phyloP scores from a whole-genome alignment of 2,113 vertebrate species.

The Physeter macrocephalus region DNA sequence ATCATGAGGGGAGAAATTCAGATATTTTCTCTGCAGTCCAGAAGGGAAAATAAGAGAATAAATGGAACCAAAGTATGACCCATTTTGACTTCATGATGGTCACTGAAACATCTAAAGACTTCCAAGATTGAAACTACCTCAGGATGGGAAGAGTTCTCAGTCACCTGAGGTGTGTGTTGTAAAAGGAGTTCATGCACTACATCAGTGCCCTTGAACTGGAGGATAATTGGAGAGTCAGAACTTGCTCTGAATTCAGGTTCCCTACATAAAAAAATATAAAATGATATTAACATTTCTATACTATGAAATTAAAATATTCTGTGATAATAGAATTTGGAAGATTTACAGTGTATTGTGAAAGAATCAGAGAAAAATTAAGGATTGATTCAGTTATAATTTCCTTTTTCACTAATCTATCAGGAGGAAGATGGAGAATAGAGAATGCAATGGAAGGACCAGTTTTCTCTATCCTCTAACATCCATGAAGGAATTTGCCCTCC shows the following conservation, averaged over 20 bases:
- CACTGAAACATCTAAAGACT: neutral
- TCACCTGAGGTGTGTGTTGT: neutral
- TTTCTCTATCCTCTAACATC: neutral
- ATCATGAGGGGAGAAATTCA: neutral
- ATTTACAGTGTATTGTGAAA: neutral
- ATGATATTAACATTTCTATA: neutral
- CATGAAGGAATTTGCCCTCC: neutral
- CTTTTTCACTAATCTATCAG: neutral
- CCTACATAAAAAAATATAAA: neutral
- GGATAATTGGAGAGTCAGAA: neutral
- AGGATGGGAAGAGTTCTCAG: neutral
- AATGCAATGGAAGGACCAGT: neutral
- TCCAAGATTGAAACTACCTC: neutral
- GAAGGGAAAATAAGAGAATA: neutral
- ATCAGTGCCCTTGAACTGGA: neutral
- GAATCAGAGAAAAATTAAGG: neutral
- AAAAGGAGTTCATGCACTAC: neutral
- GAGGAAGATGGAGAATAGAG: neutral
- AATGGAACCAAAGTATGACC: neutral
- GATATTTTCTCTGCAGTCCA: neutral
- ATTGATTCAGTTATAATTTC: neutral
- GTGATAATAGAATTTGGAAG: neutral
- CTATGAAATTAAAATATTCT: neutral
- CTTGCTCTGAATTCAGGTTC: neutral
- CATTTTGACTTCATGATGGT: neutral